A percentile compares a stretch with the other conserved stretches of the same genome.
Evolutionary conservation across 2,888 invertebrate species (phyloP).

Genomic region (Chaitophorus viminalis): DNA sequence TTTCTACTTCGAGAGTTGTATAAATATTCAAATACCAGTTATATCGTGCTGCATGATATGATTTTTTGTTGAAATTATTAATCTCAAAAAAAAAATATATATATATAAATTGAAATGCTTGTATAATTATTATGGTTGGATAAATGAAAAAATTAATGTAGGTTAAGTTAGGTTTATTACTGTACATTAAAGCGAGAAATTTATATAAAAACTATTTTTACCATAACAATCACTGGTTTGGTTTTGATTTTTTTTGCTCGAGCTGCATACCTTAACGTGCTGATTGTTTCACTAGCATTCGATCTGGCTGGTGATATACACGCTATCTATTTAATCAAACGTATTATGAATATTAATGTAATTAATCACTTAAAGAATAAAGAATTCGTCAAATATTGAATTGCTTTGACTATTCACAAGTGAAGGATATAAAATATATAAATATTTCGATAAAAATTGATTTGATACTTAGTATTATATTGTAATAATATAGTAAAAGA

Average conservation of each 20-base stretch:
- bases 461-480: neutral
- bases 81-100: too few species aligned
- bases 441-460: neutral
- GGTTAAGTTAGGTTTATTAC: neutral
- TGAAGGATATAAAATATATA: neutral
- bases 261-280: conserved; percentile 91
- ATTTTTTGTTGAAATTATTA: too few species aligned
- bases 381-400: neutral
- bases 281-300: conserved; percentile 87
- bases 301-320: conserved; percentile 91
- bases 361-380: neutral
- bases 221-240: conserved; percentile 93
- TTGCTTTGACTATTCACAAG: neutral
- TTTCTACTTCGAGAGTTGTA: too few species aligned
- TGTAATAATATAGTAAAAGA: neutral
- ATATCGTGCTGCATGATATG: too few species aligned
- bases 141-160: too few species aligned
- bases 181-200: neutral
- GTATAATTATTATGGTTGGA: too few species aligned
- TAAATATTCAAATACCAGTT: too few species aligned
- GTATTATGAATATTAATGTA: neutral
- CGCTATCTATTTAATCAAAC: conserved; percentile 77
- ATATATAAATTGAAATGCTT: too few species aligned
- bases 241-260: conserved; percentile 92
- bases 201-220: conserved; percentile 68